These are phyloP conservation scores for Frankliniella intonsa DNA, from an alignment of 2,888 invertebrate species.

Conservation along the genomic window DNA sequence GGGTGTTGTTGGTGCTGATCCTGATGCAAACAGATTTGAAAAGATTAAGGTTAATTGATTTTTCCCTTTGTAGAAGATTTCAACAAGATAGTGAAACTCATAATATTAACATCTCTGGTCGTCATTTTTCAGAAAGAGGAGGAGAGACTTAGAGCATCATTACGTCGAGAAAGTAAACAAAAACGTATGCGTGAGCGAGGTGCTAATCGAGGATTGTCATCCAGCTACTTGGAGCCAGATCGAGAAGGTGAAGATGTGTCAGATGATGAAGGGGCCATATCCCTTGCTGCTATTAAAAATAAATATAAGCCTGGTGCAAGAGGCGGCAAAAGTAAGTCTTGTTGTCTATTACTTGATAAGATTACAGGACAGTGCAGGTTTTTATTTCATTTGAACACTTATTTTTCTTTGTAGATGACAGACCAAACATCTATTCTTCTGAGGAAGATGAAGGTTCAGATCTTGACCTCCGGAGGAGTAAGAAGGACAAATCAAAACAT, in stretches of 20 bases:
- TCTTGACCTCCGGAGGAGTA: slow-evolving; percentile 55
- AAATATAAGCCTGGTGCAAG: slow-evolving; percentile 63
- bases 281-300: slow-evolving; percentile 89
- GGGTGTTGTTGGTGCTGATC: slow-evolving; percentile 89
- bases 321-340: slow-evolving; percentile 34
- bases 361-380: slow-evolving; percentile 18
- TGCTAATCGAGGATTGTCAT: slow-evolving; percentile 50
- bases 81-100: not conserved
- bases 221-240: slow-evolving; percentile 54
- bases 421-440: slow-evolving; percentile 77
- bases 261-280: slow-evolving; percentile 91
- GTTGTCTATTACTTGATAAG: not conserved
- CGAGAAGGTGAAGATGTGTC: slow-evolving; percentile 70
- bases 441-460: slow-evolving; percentile 77
- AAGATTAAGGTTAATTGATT: slow-evolving; percentile 71
- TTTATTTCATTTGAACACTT: slow-evolving; percentile 29
- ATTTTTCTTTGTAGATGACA: slow-evolving; percentile 45
- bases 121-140: slow-evolving; percentile 76
- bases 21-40: slow-evolving; percentile 85
- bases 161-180: slow-evolving; percentile 64
- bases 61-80: not conserved
- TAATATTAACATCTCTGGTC: slow-evolving; percentile 25
- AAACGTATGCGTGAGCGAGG: slow-evolving; percentile 53
- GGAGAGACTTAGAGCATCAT: slow-evolving; percentile 85
- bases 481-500: slow-evolving; percentile 65